These are phyloP conservation scores for Pollenia amentaria DNA, from an alignment of 2,888 invertebrate genomes.

Conservation along the genomic window DNA sequence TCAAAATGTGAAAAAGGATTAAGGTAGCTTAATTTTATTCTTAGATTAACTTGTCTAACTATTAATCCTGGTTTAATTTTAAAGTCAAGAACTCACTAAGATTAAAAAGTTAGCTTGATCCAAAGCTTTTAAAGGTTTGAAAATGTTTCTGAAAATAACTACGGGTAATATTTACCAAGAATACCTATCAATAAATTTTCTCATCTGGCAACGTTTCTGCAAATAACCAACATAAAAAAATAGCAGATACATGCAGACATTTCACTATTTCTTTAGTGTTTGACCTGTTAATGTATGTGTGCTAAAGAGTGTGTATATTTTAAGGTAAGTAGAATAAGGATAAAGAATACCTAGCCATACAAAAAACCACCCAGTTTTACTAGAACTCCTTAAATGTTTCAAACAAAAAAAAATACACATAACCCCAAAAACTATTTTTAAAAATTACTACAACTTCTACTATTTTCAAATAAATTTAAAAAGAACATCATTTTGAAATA, in stretches of 20 bases:
- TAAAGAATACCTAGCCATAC: slow-evolving; percentile 30
- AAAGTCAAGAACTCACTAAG: no score
- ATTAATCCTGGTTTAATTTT: no score
- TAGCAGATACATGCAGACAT: slow-evolving; percentile 71
- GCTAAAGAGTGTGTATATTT: slow-evolving; percentile 8
- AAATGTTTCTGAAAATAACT: no score
- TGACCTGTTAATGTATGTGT: slow-evolving; percentile 54
- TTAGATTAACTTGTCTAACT: no score
- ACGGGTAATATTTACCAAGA: no score
- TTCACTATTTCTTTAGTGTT: slow-evolving; percentile 31
- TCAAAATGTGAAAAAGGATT: no score
- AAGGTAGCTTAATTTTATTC: no score
- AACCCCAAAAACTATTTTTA: neutral
- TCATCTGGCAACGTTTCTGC: slow-evolving; percentile 30
- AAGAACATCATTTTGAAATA: neutral
- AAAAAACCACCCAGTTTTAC: slow-evolving; percentile 43
- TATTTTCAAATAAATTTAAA: neutral
- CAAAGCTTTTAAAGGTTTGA: no score
- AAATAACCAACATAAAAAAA: slow-evolving; percentile 52
- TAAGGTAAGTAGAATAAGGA: slow-evolving; percentile 15
- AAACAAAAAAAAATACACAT: neutral
- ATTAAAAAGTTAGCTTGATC: no score
- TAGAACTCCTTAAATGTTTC: neutral
- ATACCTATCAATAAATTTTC: no score
- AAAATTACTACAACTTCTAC: neutral